Evolutionary conservation across 2,797 vertebrate genomes (phyloP).

Genomic region (Premnoplex brunnescens): DNA sequence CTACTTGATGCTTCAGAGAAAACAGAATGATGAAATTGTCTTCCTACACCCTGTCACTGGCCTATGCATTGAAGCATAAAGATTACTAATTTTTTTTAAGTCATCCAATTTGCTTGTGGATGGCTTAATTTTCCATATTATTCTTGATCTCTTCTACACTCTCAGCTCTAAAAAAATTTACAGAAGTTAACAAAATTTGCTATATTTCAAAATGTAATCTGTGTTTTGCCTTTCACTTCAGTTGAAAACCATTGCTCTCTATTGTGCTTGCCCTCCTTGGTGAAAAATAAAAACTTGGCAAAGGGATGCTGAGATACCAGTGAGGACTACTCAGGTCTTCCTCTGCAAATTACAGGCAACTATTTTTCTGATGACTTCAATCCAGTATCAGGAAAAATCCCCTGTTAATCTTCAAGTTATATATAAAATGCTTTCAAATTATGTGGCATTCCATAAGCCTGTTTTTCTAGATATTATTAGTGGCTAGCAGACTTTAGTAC

Average conservation of each 20-base stretch:
- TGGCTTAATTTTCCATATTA: neutral
- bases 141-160: neutral
- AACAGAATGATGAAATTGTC: neutral
- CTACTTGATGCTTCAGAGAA: neutral
- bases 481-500: neutral
- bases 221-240: neutral
- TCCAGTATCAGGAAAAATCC: neutral
- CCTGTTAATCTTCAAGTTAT: neutral
- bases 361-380: neutral
- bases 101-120: neutral
- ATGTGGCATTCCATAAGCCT: neutral
- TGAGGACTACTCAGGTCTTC: neutral
- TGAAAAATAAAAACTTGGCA: slow-evolving; percentile 14
- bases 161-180: neutral
- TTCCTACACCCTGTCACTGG: neutral
- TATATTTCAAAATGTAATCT: neutral
- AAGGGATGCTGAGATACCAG: neutral
- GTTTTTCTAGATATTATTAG: neutral
- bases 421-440: neutral
- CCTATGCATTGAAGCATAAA: neutral
- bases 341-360: neutral
- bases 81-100: neutral
- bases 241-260: neutral
- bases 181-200: neutral
- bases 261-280: neutral